Conservation (phyloP, 2,888 invertebrate species). For the Pocota personata region DNA sequence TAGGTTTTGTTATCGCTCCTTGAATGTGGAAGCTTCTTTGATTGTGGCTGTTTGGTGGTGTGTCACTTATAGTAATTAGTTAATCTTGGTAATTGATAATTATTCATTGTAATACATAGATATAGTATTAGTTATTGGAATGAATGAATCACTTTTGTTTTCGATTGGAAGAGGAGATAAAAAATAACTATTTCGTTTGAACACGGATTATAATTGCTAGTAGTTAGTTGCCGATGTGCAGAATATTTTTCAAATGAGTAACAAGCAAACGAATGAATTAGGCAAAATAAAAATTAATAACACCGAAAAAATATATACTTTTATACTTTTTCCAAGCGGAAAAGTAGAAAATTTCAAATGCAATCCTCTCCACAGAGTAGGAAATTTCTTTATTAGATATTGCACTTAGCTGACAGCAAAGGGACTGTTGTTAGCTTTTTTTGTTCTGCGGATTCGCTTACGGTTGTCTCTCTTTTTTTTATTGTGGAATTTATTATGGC, state of each 20-base stretch:
- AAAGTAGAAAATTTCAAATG: not conserved
- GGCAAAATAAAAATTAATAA: not conserved
- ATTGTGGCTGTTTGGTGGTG: not conserved
- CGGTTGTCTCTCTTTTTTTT: not conserved
- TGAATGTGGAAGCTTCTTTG: not conserved
- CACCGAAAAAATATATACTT: not conserved
- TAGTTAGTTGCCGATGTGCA: not conserved
- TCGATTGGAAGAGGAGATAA: not conserved
- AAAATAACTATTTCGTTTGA: not conserved
- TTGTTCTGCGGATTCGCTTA: not conserved
- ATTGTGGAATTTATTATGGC: not conserved
- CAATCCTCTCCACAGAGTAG: not conserved
- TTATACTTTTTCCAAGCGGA: not conserved
- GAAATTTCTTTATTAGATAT: not conserved
- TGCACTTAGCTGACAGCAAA: not conserved
- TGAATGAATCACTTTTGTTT: constrained; percentile 50
- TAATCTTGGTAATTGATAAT: constrained; percentile 1
- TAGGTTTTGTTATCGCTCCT: not conserved
- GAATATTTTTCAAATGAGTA: not conserved
- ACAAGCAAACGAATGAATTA: not conserved
- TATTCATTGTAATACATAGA: not conserved
- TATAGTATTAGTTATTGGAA: not conserved
- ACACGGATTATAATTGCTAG: not conserved
- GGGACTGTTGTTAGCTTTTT: not conserved
- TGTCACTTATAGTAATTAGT: constrained; percentile 13